These are phyloP conservation scores for Sogatella furcifera DNA, from an alignment of 1,140 invertebrate genomes.

Conservation along the genomic window DNA sequence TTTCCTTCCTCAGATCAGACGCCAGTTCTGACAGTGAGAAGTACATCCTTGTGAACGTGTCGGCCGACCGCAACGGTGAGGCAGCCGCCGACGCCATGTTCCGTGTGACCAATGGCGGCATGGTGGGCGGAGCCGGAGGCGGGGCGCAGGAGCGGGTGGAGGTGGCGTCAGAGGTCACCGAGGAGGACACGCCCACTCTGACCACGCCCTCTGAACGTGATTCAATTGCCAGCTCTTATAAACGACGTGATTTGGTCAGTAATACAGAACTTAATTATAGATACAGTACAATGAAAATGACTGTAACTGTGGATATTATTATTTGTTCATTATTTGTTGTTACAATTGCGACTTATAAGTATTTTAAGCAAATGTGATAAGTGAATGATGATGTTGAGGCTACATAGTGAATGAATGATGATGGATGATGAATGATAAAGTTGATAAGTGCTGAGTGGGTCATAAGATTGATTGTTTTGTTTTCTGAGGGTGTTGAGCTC, in stretches of 20 bases:
- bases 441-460: too few species aligned
- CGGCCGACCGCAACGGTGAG: slow-evolving; percentile 47
- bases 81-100: slow-evolving; percentile 51
- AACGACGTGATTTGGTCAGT: slow-evolving; percentile 60
- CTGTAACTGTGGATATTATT: too few species aligned
- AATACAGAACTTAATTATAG: too few species aligned
- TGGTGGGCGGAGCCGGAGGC: not conserved
- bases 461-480: too few species aligned
- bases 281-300: too few species aligned
- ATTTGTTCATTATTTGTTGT: too few species aligned
- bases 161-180: slow-evolving; percentile 73
- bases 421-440: too few species aligned
- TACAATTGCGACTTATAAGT: too few species aligned
- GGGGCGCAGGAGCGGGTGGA: slow-evolving; percentile 62
- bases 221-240: slow-evolving; percentile 65
- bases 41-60: slow-evolving; percentile 50
- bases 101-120: slow-evolving; percentile 17
- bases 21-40: slow-evolving; percentile 72
- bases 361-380: too few species aligned
- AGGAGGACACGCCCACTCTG: slow-evolving; percentile 50
- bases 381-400: too few species aligned
- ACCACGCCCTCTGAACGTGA: slow-evolving; percentile 72
- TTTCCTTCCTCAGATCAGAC: slow-evolving; percentile 34
- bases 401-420: too few species aligned
- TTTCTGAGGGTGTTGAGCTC: too few species aligned